These are phyloP conservation scores for Circaetus cinerascens DNA, from an alignment of 2,113 vertebrate genomes.

Conservation along the genomic window DNA sequence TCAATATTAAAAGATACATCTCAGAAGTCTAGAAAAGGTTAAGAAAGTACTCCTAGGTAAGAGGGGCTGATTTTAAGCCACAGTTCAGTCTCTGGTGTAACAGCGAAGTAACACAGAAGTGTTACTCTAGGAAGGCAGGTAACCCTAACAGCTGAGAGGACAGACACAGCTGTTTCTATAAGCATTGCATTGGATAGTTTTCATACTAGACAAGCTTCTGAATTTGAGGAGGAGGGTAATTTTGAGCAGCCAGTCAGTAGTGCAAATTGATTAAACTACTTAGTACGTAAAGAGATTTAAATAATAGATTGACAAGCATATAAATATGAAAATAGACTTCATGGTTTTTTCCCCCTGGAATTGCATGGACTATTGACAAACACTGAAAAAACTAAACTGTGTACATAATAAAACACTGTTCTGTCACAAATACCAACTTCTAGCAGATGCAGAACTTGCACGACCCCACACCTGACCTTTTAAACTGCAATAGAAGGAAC, in stretches of 20 bases:
- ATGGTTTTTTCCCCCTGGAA: not conserved
- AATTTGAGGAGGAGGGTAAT: not conserved
- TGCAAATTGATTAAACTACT: not conserved
- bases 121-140: accelerated
- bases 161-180: not conserved
- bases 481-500: not conserved
- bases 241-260: not conserved
- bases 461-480: not conserved
- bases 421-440: not conserved
- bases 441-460: not conserved
- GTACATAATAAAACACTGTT: not conserved
- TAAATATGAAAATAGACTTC: not conserved
- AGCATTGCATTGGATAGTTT: not conserved
- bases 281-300: not conserved
- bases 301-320: not conserved
- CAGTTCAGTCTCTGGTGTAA: not conserved
- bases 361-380: not conserved
- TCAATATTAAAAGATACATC: not conserved
- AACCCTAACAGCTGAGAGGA: not conserved
- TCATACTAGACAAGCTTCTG: not conserved
- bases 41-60: not conserved
- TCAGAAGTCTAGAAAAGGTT: not conserved
- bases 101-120: not conserved
- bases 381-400: not conserved
- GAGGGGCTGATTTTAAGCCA: not conserved